These are phyloP conservation scores for Anguilla pacifica DNA, from an alignment of 2,797 vertebrate species.

Conservation along the genomic window DNA sequence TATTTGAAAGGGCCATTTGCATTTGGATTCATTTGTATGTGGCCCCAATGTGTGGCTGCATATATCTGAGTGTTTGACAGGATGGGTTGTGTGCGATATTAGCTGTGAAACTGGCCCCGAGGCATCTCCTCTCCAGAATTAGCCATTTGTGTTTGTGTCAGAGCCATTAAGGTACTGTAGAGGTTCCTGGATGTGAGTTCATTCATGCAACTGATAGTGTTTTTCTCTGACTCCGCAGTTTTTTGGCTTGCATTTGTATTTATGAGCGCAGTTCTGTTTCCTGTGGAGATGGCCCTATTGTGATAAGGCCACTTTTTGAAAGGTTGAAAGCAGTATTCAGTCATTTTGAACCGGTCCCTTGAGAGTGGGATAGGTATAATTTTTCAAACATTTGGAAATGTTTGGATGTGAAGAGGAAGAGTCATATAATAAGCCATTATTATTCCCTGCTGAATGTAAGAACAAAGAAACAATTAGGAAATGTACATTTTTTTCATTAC, in stretches of 20 bases:
- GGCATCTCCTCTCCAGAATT: background rate
- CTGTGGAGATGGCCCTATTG: background rate
- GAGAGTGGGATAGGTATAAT: background rate
- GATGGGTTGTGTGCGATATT: conserved; percentile 3
- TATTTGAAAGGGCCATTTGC: conserved; percentile 19
- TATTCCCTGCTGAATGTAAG: background rate
- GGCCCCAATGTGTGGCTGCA: background rate
- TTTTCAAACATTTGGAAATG: conserved; percentile 8
- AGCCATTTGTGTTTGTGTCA: background rate
- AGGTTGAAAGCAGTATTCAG: background rate
- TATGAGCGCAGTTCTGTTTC: background rate
- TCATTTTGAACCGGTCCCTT: background rate
- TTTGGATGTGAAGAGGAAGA: background rate
- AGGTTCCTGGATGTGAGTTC: background rate
- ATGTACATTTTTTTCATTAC: background rate
- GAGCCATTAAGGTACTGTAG: conserved; percentile 5
- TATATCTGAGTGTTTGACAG: conserved; percentile 7
- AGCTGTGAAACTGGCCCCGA: conserved; percentile 11
- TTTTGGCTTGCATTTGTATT: background rate
- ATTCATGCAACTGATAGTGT: background rate
- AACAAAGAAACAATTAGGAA: background rate
- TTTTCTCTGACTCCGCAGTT: background rate
- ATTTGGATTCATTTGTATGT: conserved; percentile 20
- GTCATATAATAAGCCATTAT: background rate
- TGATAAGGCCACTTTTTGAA: background rate